phyloP scores from a whole-genome alignment of 2,797 vertebrate species.

The Okamejei kenojei region DNA sequence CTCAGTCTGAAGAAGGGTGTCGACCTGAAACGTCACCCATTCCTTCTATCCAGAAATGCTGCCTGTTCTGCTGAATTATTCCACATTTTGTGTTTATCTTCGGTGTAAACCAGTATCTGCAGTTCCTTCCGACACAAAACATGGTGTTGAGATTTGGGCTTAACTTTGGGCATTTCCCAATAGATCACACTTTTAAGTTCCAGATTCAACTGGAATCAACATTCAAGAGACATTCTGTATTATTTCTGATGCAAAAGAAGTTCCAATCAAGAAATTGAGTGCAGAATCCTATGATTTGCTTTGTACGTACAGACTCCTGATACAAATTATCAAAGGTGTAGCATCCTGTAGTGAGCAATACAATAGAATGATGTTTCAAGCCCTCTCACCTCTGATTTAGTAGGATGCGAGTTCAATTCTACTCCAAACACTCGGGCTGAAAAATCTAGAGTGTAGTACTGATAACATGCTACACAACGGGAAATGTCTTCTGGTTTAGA shows the following conservation, averaged over 20 bases:
- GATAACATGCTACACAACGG: no score
- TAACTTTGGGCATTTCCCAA: neutral
- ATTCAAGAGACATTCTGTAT: neutral
- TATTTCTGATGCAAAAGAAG: neutral
- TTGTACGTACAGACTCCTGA: neutral
- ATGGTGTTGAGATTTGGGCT: neutral
- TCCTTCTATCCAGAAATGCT: no score
- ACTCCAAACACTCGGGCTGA: no score
- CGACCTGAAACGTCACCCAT: no score
- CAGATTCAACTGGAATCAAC: neutral
- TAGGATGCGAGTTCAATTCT: no score
- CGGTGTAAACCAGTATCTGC: no score
- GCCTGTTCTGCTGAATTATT: no score
- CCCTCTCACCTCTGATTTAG: neutral
- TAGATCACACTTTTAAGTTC: neutral
- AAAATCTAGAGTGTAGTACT: no score
- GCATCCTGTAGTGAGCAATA: neutral
- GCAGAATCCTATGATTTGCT: neutral
- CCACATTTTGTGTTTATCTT: no score
- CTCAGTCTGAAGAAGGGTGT: no score
- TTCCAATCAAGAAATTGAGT: neutral
- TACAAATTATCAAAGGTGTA: neutral
- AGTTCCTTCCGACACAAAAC: no score
- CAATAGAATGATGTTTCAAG: neutral
- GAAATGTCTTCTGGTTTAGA: no score